Base-by-base conservation (phyloP, 2,797 vertebrate species). In the Bufotes viridis region DNA sequence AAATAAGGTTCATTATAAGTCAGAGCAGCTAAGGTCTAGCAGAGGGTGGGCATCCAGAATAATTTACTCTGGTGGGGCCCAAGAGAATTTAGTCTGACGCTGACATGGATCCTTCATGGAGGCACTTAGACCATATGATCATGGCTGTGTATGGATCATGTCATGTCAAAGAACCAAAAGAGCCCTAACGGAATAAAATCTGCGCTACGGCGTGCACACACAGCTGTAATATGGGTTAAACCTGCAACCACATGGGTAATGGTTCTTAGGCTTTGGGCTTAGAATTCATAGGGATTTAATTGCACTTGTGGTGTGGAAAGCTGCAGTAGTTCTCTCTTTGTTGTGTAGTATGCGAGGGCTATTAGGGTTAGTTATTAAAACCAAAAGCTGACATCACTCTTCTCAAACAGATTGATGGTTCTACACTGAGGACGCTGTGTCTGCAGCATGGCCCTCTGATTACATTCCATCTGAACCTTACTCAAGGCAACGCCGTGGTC, bases 381-480 rank as follows among this genome's bases (percentile, higher is more conserved):
- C 18, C 14, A 6, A n/a, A 18, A 26, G 4, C 24, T 79, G 55
- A 60, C 42, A 17, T 1, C 26, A 87, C 87, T 76, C 87, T 82
- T 82, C 1, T 53, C 57, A 0, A 0, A 14, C 94, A 99, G 98
- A 99, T 99, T 18, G 98, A 99, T 85, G 98, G 98, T 70, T 99
- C 98, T 9, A 99, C 98, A 9, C 95, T 99, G 93, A 94, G 98
- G 93, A 99, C 98, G 0, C 95, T 99, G 93, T 99, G 98, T 92
- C 95, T 99, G 96, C 98, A 99, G 90, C 98, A 99, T 2, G 98
- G 98, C 90, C 98, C 98, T 90, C 96, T 99, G 89, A 95, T 98
- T 94, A 99, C 98, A 93, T 99, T 99, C 98, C 98, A 99, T 94
- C 96, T 99, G 95, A 99, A 97, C 94, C 95, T 99, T 96, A 98